A percentile compares a stretch with the other conserved stretches of the same genome.
Evolutionary conservation across 2,888 invertebrate genomes (phyloP).

Genomic region (Eristalis arbustorum): DNA sequence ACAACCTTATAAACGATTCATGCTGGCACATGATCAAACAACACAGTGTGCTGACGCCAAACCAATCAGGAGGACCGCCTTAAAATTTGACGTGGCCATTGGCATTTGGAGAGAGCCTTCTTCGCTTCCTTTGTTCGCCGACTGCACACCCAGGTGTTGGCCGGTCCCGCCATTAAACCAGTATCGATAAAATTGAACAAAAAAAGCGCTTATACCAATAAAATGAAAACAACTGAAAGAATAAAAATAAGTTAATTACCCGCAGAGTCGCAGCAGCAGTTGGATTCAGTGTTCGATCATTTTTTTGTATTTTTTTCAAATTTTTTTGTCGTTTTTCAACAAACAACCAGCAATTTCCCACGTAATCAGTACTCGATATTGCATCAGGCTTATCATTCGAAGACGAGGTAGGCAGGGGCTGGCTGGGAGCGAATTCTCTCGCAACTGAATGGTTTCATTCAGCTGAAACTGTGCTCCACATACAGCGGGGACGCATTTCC

Average conservation of each 20-base stretch:
- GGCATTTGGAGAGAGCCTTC: constrained; percentile 17
- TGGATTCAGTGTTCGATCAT: neutral
- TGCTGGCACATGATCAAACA: neutral
- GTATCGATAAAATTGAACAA: constrained; percentile 51
- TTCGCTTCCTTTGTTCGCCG: constrained; percentile 22
- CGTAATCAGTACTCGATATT: constrained; percentile 60
- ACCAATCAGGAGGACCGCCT: neutral
- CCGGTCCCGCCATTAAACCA: constrained; percentile 29
- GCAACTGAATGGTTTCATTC: constrained; percentile 46
- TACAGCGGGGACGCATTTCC: constrained; percentile 25
- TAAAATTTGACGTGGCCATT: constrained; percentile 30
- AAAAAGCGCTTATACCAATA: constrained; percentile 34
- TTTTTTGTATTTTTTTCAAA: neutral
- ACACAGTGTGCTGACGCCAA: neutral
- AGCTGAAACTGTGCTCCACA: constrained; percentile 58
- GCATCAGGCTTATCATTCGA: constrained; percentile 66
- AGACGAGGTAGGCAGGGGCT: constrained; percentile 27
- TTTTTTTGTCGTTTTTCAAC: neutral
- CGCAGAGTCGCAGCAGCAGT: constrained; percentile 16
- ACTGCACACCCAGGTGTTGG: constrained; percentile 40
- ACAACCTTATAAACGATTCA: neutral
- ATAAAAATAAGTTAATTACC: constrained; percentile 66
- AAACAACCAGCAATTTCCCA: neutral
- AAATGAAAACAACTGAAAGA: constrained; percentile 39
- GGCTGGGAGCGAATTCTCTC: constrained; percentile 41